Conservation (phyloP, 2,113 vertebrate species). For the Tachycineta bicolor region DNA sequence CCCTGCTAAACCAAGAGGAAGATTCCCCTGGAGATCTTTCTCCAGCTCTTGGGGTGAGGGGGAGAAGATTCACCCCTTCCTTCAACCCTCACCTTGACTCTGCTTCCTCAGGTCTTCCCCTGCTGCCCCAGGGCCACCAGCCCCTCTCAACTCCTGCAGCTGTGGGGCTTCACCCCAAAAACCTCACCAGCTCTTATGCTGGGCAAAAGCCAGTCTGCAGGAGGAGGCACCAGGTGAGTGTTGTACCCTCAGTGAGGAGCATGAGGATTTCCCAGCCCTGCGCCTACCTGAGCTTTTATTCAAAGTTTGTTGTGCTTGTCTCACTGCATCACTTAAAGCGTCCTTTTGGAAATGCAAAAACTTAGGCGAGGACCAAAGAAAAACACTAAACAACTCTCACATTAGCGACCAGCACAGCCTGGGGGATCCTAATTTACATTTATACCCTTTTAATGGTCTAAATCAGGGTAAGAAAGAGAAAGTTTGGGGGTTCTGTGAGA, state of each 20-base stretch:
- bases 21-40: not conserved
- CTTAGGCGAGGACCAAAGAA: not conserved
- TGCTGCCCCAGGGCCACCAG: not conserved
- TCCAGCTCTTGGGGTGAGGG: accelerated
- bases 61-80: not conserved
- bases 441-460: not conserved
- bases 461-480: not conserved
- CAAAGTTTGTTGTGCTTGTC: not conserved
- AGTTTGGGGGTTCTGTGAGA: not conserved
- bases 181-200: accelerated
- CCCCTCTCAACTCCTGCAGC: not conserved
- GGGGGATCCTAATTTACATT: not conserved
- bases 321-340: not conserved
- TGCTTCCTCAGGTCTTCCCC: not conserved
- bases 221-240: not conserved
- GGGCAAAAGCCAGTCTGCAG: accelerated
- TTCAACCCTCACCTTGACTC: accelerated
- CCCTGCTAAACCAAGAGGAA: not conserved
- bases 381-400: not conserved
- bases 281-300: not conserved
- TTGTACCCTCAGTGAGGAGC: accelerated
- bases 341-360: not conserved
- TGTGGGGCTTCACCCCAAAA: not conserved
- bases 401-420: not conserved
- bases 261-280: not conserved